Percentiles rank a stretch among this genome's conserved stretches.
phyloP scores from a whole-genome alignment of 2,888 invertebrate species.

The Caenorhabditis sp. region DNA sequence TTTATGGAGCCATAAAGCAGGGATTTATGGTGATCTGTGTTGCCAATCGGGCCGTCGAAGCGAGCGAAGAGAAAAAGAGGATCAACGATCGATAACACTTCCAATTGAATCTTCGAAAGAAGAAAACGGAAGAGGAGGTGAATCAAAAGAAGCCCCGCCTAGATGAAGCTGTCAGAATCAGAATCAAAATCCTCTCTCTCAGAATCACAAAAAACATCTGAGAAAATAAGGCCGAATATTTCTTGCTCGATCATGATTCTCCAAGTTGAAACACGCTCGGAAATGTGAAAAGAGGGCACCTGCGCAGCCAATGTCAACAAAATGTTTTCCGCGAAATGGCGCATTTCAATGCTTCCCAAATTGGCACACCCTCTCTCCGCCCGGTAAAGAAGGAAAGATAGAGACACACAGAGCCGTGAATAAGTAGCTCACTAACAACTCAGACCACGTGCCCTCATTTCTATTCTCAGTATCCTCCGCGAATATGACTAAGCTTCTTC shows the following conservation, averaged over 20 bases:
- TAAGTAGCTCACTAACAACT: neutral
- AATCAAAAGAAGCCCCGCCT: too few relatives aligned
- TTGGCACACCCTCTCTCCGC: constrained; percentile 28
- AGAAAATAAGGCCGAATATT: too few relatives aligned
- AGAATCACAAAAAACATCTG: too few relatives aligned
- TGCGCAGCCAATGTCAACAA: constrained; percentile 21
- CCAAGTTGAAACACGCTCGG: constrained; percentile 8
- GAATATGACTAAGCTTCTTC: neutral
- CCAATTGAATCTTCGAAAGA: neutral
- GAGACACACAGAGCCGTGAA: too few relatives aligned
- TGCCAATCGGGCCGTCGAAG: constrained; percentile 1
- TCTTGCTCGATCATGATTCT: too few relatives aligned
- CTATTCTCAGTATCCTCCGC: neutral
- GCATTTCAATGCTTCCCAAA: constrained; percentile 22
- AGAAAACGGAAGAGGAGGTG: neutral
- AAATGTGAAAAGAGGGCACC: constrained; percentile 8
- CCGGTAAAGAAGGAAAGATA: too few relatives aligned
- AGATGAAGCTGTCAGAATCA: too few relatives aligned
- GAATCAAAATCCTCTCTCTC: too few relatives aligned
- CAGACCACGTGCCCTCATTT: neutral
- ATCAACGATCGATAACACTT: neutral
- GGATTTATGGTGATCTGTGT: constrained; percentile 48
- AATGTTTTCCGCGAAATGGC: constrained; percentile 21
- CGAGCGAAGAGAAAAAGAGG: neutral
- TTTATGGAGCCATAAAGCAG: constrained; percentile 21